phyloP scores from a whole-genome alignment of 2,113 vertebrate species.

The Myotis yumanensis region DNA sequence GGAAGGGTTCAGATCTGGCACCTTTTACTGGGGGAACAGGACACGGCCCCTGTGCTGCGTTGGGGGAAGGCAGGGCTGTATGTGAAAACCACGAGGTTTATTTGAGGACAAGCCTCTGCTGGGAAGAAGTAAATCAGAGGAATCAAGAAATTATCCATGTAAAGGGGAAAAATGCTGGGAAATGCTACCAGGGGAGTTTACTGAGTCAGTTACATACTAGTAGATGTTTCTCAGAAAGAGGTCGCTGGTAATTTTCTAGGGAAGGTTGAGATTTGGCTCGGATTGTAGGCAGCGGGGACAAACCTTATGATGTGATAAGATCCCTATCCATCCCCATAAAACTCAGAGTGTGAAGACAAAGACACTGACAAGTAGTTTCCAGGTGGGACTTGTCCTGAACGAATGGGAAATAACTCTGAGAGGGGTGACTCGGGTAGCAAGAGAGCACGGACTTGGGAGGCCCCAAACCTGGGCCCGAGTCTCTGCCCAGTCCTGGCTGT shows the following conservation, averaged over 20 bases:
- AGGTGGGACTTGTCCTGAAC: background rate
- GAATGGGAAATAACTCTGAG: background rate
- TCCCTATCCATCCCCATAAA: background rate
- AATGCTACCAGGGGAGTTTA: background rate
- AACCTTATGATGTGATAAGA: background rate
- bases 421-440: background rate
- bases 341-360: background rate
- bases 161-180: constrained; percentile 5
- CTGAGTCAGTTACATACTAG: background rate
- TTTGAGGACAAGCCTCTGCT: constrained; percentile 54
- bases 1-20: background rate
- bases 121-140: constrained; percentile 59
- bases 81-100: constrained; percentile 41
- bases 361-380: background rate
- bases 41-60: background rate
- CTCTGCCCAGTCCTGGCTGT: background rate
- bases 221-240: constrained; percentile 48
- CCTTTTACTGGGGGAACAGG: background rate
- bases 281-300: background rate
- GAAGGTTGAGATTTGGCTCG: constrained; percentile 16
- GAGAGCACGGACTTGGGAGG: fast-evolving
- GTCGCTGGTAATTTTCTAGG: constrained; percentile 5
- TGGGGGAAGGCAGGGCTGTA: background rate
- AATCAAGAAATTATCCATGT: background rate
- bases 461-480: background rate